These are phyloP conservation scores for Catostomus latipinnis DNA, from an alignment of 2,797 vertebrate genomes.

Conservation along the genomic window DNA sequence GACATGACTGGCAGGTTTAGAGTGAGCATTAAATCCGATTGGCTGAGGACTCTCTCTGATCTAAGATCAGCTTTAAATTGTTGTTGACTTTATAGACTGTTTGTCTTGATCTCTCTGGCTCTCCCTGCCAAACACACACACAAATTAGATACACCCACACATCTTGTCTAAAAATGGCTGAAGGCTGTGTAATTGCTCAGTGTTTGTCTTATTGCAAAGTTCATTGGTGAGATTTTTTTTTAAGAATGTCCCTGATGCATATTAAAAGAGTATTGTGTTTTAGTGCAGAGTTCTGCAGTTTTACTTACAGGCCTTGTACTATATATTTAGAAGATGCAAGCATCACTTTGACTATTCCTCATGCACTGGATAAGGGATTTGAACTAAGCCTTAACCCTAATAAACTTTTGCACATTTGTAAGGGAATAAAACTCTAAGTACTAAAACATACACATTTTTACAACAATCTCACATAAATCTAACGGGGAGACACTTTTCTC, in stretches of 20 bases:
- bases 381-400: too few species aligned
- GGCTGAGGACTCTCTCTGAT: conserved; percentile 14
- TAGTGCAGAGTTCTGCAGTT: conserved; percentile 16
- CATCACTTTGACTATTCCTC: not conserved
- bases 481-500: too few species aligned
- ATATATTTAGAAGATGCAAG: not conserved
- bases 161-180: conserved; percentile 22
- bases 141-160: conserved; percentile 17
- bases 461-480: too few species aligned
- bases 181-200: conserved; percentile 47
- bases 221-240: conserved; percentile 17
- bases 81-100: conserved; percentile 29
- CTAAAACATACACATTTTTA: too few species aligned
- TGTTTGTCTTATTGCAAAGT: conserved; percentile 47
- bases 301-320: not conserved
- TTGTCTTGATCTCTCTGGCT: conserved; percentile 32
- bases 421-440: too few species aligned
- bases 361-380: not conserved
- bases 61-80: conserved; percentile 26
- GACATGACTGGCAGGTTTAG: conserved; percentile 13
- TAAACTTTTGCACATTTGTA: too few species aligned
- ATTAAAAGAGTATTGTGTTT: conserved; percentile 24
- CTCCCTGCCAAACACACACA: not conserved
- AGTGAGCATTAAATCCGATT: not conserved
- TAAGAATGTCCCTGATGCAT: conserved; percentile 41